Percentiles rank a stretch among this genome's conserved stretches.
Conservation (phyloP, 2,113 vertebrate genomes). For the Hyperopisus bebe region DNA sequence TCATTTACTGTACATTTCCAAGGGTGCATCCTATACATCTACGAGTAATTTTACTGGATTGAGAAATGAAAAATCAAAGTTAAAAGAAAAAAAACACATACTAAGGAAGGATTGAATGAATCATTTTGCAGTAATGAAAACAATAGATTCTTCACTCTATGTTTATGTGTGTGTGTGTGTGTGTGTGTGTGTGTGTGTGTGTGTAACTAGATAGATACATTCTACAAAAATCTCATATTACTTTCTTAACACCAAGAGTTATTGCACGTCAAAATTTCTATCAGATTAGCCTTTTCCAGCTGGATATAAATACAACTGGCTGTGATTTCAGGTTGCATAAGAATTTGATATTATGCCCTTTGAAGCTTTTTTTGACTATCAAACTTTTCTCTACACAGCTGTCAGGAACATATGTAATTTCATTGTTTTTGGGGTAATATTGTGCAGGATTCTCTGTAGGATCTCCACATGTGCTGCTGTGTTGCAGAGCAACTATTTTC, state of each 20-base stretch:
- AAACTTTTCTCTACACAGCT: slow-evolving; percentile 39
- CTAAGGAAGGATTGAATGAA: neutral
- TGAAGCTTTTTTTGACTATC: neutral
- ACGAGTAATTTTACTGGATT: neutral
- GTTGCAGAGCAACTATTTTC: neutral
- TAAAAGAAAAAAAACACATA: neutral
- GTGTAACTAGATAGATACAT: neutral
- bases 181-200: neutral
- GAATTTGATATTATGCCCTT: neutral
- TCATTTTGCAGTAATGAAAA: neutral
- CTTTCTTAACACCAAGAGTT: neutral
- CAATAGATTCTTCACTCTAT: neutral
- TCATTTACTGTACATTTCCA: neutral
- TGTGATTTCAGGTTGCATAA: neutral
- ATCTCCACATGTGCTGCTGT: neutral
- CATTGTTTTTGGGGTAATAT: neutral
- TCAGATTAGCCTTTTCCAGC: neutral
- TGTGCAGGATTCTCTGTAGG: slow-evolving; percentile 22
- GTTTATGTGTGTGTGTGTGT: neutral
- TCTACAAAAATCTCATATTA: neutral
- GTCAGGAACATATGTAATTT: slow-evolving; percentile 44
- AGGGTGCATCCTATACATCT: neutral
- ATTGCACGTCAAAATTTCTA: neutral
- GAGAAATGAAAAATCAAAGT: neutral
- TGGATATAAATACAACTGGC: neutral